These are phyloP conservation scores for Flexamia atlantica DNA, from an alignment of 2,888 invertebrate genomes.

Conservation along the genomic window DNA sequence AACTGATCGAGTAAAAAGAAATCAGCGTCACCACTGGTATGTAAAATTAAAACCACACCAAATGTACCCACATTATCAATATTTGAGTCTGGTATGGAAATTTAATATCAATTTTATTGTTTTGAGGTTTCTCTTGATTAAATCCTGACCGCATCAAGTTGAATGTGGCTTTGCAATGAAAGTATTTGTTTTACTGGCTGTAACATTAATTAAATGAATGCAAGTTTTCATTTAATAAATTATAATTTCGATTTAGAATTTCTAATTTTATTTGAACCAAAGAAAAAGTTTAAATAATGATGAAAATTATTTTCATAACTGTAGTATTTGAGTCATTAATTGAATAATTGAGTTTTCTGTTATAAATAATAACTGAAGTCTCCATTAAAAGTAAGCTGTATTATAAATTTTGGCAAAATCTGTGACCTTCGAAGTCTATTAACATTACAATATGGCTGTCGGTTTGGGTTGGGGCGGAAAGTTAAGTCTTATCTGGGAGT, in stretches of 20 bases:
- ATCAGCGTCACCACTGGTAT: not conserved
- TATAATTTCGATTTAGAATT: no score
- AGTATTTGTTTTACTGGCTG: not conserved
- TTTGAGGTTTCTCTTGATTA: constrained; percentile 40
- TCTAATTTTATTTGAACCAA: no score
- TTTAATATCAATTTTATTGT: constrained; percentile 29
- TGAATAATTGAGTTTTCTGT: no score
- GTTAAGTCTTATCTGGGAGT: constrained; percentile 25
- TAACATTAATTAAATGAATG: not conserved
- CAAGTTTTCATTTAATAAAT: no score
- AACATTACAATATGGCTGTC: not conserved
- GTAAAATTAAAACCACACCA: constrained; percentile 13
- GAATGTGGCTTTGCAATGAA: not conserved
- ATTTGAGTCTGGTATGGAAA: not conserved
- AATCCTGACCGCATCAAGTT: not conserved
- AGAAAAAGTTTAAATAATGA: no score
- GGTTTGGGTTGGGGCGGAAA: constrained; percentile 4
- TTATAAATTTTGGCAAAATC: no score
- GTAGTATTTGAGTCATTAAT: no score
- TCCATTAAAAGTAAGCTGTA: no score
- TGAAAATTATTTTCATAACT: no score
- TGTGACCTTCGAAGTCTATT: not conserved
- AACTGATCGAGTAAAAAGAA: not conserved
- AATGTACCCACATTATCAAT: not conserved
- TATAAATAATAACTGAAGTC: no score